Conservation (phyloP, 2,888 invertebrate genomes). For the Stenurella melanura region DNA sequence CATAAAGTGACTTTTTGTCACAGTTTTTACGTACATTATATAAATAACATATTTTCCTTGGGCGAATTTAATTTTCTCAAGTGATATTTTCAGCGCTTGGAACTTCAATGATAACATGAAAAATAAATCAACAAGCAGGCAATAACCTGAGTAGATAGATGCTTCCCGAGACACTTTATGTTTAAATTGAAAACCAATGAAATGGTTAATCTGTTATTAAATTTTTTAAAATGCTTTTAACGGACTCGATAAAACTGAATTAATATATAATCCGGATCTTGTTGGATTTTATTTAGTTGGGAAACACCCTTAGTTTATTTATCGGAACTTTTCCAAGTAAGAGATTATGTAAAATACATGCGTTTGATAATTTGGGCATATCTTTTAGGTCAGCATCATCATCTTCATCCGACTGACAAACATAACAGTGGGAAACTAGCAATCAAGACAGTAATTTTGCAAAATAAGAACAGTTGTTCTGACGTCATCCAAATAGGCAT, state of each 20-base stretch:
- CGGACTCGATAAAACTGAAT: slow-evolving; percentile 5
- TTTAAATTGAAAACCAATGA: slow-evolving; percentile 36
- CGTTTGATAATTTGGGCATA: too few relatives aligned
- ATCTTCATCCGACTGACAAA: too few relatives aligned
- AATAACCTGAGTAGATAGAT: slow-evolving; percentile 31
- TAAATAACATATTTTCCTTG: slow-evolving; percentile 37
- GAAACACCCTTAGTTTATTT: too few relatives aligned
- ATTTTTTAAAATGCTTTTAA: slow-evolving; percentile 24
- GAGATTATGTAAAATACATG: too few relatives aligned
- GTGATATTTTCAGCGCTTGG: slow-evolving; percentile 30
- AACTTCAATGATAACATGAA: slow-evolving; percentile 22
- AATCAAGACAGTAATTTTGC: too few relatives aligned
- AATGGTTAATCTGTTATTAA: slow-evolving; percentile 37
- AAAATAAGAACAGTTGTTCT: too few relatives aligned
- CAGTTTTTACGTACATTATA: slow-evolving; percentile 34
- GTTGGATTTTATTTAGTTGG: too few relatives aligned
- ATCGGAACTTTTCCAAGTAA: too few relatives aligned
- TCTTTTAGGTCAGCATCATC: too few relatives aligned
- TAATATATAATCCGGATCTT: background rate
- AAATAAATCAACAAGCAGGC: slow-evolving; percentile 42
- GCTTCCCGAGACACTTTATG: slow-evolving; percentile 14
- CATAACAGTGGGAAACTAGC: too few relatives aligned
- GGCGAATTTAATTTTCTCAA: slow-evolving; percentile 38
- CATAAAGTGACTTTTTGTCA: slow-evolving; percentile 29
- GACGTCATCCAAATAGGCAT: too few relatives aligned